Evolutionary conservation across 2,888 invertebrate genomes (phyloP), one percentile per base, ranked within the genome.

Genomic region (Petrophora chlorosata): DNA sequence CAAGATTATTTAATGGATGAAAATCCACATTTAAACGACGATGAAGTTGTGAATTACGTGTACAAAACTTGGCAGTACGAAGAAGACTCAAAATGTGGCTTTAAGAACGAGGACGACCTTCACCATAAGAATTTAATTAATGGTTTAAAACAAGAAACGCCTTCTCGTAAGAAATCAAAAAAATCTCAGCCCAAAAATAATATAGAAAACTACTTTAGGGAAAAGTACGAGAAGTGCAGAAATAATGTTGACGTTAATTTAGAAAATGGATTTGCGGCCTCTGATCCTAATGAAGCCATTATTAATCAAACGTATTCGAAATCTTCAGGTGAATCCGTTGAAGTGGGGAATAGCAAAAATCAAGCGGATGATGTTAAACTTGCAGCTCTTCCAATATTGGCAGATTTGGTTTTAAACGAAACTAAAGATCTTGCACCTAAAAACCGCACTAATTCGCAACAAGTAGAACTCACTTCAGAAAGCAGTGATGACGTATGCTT

Each of bases 11-110:
- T 91, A 7, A 79, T 87, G 36, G 89, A 91, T 33, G 83, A 91
- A 54, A 82, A 91, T 66, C 91, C 92, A 1, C 79, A 91, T 29
- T 70, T 91, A 5, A 76, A 79, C 0, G 76, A 82, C 28, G 74
- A 80, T 0, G 90, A 91, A 59, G 78, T 91, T 4, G 73, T 79
- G 22, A 67, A 65, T 5, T 91, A 91, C 67, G 73, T 92, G 28
- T 80, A 82, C 28, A 89, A 91, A 61, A 85, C 85, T 3, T 92
- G 91, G 91, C 59, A 79, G 15, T 87, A 86, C 17, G 79, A 83
- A 57, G 80, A 86, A 34, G 80, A 70, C 40, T 71, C 73, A 41
- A 89, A 82, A 55, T 67, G 76, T 12, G 82, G 81, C 16, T 67
- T 67, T 3, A 74, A 70, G 38, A 81, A 76, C 41, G 60, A 54